Evolutionary conservation across 1,140 invertebrate species (phyloP), one percentile per base, ranked within the genome.

Genomic region (Manduca sexta): DNA sequence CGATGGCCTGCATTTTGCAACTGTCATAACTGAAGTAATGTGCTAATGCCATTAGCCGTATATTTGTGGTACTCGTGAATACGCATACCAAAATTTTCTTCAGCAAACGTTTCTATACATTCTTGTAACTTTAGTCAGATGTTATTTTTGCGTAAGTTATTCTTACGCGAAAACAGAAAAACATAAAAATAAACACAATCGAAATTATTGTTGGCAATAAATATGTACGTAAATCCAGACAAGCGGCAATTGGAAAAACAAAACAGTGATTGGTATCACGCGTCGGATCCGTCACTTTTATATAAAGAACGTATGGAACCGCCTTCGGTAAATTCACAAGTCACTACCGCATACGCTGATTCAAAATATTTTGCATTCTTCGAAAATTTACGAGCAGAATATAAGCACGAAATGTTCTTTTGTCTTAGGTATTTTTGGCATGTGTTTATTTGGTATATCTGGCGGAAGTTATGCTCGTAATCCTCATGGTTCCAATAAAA

Each of bases 341-440:
- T 18, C 11, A 16, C 42, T 5, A 46, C 35, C 42, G 45, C 39
- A 31, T 18, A 45, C 37, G 33, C 12, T 16, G 31, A 44, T 44
- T 15, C 41, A 49, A 44, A 45, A 53, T 53, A 45, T 44, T 53
- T 53, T 26, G 29, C 40, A 52, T 52, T 47, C 51, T 38, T 47
- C 42, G 1, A 21, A 15, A 37, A 52, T 52, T 52, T 47, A 52
- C 45, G 51, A 52, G 42, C 40, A 15, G 21, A 30, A 30, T 52
- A 47, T 17, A 39, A 46, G 17, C 34, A 34, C 35, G 0, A 38
- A 46, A 3, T 17, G 35, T 29, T 46, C 26, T 46, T 46, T 18
- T 48, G 21, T 33, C 18, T 42, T 29, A 6, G 11, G 37, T 45
- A 34, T 46, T 51, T 40, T 39, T 33, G 30, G 43, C 40, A 6